Conservation (phyloP, 2,888 invertebrate genomes). For the Latheticus oryzae region DNA sequence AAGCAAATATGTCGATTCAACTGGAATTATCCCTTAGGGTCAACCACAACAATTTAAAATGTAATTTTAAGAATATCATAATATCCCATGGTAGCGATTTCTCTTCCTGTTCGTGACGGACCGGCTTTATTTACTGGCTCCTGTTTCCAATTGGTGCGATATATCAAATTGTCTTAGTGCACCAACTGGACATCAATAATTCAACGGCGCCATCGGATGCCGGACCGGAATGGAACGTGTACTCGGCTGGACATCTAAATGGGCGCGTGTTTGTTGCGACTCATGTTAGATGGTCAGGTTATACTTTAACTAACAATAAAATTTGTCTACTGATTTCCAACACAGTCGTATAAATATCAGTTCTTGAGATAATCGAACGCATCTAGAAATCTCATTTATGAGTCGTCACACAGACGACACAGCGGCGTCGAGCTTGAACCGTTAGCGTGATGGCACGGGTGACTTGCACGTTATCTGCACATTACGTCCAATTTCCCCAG, state of each 20-base stretch:
- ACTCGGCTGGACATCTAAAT: slow-evolving; percentile 54
- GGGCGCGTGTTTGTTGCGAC: slow-evolving; percentile 50
- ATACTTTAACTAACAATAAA: slow-evolving; percentile 49
- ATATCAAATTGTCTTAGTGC: slow-evolving; percentile 64
- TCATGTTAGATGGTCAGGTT: slow-evolving; percentile 50
- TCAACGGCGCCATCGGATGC: slow-evolving; percentile 57
- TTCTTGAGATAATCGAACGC: slow-evolving; percentile 48
- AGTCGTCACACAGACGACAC: slow-evolving; percentile 49
- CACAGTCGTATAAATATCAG: slow-evolving; percentile 46
- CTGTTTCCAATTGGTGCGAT: slow-evolving; percentile 62
- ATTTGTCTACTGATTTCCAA: slow-evolving; percentile 24
- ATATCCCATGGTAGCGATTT: slow-evolving; percentile 59
- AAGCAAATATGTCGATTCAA: slow-evolving; percentile 57
- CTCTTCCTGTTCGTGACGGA: slow-evolving; percentile 60
- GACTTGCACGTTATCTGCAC: slow-evolving; percentile 60
- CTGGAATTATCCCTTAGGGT: slow-evolving; percentile 51
- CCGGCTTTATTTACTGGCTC: slow-evolving; percentile 61
- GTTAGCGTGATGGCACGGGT: slow-evolving; percentile 54
- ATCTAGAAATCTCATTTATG: slow-evolving; percentile 54
- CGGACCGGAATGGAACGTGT: slow-evolving; percentile 52
- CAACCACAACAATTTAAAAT: slow-evolving; percentile 60
- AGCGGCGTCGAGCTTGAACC: slow-evolving; percentile 46
- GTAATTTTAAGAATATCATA: slow-evolving; percentile 61
- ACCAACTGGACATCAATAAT: slow-evolving; percentile 63
- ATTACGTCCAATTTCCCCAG: slow-evolving; percentile 49